Conservation (phyloP, 2,888 invertebrate species). For the Synergus laeviventris region DNA sequence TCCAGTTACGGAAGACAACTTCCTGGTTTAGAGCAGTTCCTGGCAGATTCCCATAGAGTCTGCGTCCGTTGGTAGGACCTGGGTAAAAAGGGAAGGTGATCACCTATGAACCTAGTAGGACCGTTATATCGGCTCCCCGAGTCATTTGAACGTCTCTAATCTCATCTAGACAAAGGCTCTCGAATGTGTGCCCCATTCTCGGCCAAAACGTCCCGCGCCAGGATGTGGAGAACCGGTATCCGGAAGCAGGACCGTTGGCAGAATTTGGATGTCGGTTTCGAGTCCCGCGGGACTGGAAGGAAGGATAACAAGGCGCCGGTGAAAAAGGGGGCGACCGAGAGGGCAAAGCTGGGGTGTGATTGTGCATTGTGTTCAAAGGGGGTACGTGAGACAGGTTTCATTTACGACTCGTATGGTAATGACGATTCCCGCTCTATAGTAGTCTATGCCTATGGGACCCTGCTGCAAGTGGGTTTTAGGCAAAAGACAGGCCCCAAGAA, state of each 20-base stretch:
- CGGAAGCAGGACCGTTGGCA: constrained; percentile 72
- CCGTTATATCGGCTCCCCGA: constrained; percentile 51
- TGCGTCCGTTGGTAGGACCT: constrained; percentile 43
- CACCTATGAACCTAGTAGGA: constrained; percentile 59
- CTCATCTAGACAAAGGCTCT: constrained; percentile 62
- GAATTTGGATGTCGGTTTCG: constrained; percentile 43
- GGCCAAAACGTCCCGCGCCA: constrained; percentile 71
- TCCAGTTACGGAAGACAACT: background rate
- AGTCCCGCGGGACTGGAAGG: constrained; percentile 42
- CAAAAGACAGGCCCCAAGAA: constrained; percentile 52
- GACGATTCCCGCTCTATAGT: constrained; percentile 45
- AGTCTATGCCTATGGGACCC: constrained; percentile 38
- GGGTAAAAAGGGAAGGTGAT: constrained; percentile 51
- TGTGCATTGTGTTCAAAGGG: constrained; percentile 39
- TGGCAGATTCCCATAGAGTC: constrained; percentile 36
- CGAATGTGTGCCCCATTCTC: constrained; percentile 40
- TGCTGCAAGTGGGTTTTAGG: constrained; percentile 33
- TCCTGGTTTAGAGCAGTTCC: constrained; percentile 24
- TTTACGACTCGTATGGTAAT: constrained; percentile 72
- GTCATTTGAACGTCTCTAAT: constrained; percentile 60
- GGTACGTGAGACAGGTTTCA: constrained; percentile 66
- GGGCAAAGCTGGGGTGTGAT: constrained; percentile 39
- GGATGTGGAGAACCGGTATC: constrained; percentile 74
- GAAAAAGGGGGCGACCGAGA: constrained; percentile 37
- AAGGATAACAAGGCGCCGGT: constrained; percentile 24